Percentiles rank a stretch among this genome's conserved stretches.
Evolutionary conservation across 2,888 invertebrate genomes (phyloP).

Genomic region (Euzophera pinguis): DNA sequence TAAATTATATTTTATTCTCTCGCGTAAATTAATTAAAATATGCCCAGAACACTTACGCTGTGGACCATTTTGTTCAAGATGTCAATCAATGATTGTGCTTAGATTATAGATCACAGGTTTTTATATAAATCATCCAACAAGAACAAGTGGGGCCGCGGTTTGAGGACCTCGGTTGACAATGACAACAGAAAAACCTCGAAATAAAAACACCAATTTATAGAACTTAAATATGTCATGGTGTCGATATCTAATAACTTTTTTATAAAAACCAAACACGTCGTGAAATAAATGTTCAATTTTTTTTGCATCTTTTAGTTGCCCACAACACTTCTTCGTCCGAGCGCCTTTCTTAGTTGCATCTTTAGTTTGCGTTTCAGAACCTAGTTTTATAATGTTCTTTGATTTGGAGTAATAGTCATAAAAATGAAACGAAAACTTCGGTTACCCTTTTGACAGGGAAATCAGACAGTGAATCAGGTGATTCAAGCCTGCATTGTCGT

Average conservation of each 20-base stretch:
- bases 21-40: neutral
- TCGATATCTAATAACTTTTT: conserved; percentile 35
- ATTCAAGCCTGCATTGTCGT: too few relatives aligned
- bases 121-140: conserved; percentile 57
- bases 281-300: too few relatives aligned
- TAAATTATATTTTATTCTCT: too few relatives aligned
- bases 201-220: conserved; percentile 51
- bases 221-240: conserved; percentile 63
- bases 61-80: conserved; percentile 60
- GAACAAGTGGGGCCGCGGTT: conserved; percentile 61
- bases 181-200: conserved; percentile 57
- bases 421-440: too few relatives aligned
- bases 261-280: conserved; percentile 15
- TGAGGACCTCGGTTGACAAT: conserved; percentile 54
- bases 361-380: too few relatives aligned
- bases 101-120: conserved; percentile 49
- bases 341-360: too few relatives aligned
- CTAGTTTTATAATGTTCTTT: too few relatives aligned
- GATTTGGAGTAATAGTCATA: too few relatives aligned
- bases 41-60: conserved; percentile 52
- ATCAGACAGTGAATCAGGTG: too few relatives aligned
- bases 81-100: conserved; percentile 58
- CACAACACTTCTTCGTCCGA: too few relatives aligned
- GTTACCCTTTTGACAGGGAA: too few relatives aligned
- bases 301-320: too few relatives aligned